A percentile compares a stretch with the other conserved stretches of the same genome.
phyloP scores from a whole-genome alignment of 2,888 invertebrate species.

The Sminthurides aquaticus region DNA sequence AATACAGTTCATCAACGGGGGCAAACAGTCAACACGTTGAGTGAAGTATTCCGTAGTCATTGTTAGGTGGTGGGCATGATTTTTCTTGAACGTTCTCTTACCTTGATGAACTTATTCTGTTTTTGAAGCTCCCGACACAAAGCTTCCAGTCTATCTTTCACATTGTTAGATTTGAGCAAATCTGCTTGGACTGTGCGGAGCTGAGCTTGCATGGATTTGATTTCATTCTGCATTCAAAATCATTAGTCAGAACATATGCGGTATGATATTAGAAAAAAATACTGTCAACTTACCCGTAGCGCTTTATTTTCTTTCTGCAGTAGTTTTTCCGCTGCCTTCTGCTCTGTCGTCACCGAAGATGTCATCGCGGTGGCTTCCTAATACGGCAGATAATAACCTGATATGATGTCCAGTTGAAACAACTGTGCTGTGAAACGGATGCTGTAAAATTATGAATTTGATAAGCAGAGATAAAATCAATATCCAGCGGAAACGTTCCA shows the following conservation, averaged over 20 bases:
- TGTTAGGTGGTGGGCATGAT: neutral
- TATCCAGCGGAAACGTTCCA: too few relatives aligned
- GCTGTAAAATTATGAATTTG: too few relatives aligned
- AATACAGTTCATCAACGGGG: too few relatives aligned
- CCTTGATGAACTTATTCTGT: slow-evolving; percentile 42
- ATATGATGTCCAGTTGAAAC: neutral
- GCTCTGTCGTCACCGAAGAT: slow-evolving; percentile 18
- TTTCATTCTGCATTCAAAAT: slow-evolving; percentile 29
- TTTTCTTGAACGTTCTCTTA: slow-evolving; percentile 2
- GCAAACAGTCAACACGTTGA: neutral
- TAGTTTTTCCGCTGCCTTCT: slow-evolving; percentile 33
- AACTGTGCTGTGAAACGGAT: too few relatives aligned
- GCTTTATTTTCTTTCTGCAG: slow-evolving; percentile 41
- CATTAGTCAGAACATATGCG: neutral
- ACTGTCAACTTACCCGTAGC: slow-evolving; percentile 35
- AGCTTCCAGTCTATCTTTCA: slow-evolving; percentile 40
- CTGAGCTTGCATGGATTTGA: slow-evolving; percentile 39
- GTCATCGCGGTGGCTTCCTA: neutral
- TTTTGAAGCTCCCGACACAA: slow-evolving; percentile 43
- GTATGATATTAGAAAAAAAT: too few relatives aligned
- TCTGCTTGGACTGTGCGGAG: slow-evolving; percentile 35
- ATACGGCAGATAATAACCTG: neutral
- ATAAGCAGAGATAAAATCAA: too few relatives aligned
- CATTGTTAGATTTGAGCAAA: slow-evolving; percentile 35
- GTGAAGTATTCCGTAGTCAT: neutral